These are phyloP conservation scores for Forbesichthys papilliferus DNA, from an alignment of 2,113 vertebrate genomes.

Conservation along the genomic window DNA sequence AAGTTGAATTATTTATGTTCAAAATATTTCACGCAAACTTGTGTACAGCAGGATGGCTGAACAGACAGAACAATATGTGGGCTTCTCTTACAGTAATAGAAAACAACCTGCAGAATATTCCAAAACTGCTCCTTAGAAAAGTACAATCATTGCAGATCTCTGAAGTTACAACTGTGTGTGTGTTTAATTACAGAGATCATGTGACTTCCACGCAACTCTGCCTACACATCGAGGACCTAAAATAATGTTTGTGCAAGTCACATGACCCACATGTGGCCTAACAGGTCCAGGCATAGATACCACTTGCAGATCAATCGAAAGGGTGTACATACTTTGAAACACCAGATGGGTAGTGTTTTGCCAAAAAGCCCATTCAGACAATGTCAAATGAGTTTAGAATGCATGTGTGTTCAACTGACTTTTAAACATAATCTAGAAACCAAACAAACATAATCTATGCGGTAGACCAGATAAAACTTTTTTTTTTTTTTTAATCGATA, in stretches of 20 bases:
- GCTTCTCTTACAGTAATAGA: conserved; percentile 41
- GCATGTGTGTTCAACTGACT: conserved; percentile 56
- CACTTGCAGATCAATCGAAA: neutral
- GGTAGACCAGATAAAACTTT: conserved; percentile 1
- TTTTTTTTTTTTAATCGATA: conserved; percentile 14
- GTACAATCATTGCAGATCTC: conserved; percentile 67
- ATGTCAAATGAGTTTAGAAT: conserved; percentile 26
- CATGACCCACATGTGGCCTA: conserved; percentile 26
- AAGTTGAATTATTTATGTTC: conserved; percentile 12
- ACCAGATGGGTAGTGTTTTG: conserved; percentile 15
- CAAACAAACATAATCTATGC: neutral
- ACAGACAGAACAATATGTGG: conserved; percentile 17
- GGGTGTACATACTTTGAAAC: conserved; percentile 17
- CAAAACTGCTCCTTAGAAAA: conserved; percentile 62
- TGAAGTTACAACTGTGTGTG: conserved; percentile 54
- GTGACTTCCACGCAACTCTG: conserved; percentile 53
- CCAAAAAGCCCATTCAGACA: neutral
- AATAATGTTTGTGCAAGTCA: conserved; percentile 39
- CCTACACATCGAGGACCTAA: conserved; percentile 29
- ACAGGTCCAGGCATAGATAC: conserved; percentile 52
- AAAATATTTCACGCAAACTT: neutral
- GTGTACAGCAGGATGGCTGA: conserved; percentile 5
- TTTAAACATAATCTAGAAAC: conserved; percentile 43
- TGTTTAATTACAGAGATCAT: conserved; percentile 49
- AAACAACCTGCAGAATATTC: conserved; percentile 47